Percentiles rank a stretch among this genome's conserved stretches.
Conservation (phyloP, 2,113 vertebrate genomes). For the Crotalus tigris region DNA sequence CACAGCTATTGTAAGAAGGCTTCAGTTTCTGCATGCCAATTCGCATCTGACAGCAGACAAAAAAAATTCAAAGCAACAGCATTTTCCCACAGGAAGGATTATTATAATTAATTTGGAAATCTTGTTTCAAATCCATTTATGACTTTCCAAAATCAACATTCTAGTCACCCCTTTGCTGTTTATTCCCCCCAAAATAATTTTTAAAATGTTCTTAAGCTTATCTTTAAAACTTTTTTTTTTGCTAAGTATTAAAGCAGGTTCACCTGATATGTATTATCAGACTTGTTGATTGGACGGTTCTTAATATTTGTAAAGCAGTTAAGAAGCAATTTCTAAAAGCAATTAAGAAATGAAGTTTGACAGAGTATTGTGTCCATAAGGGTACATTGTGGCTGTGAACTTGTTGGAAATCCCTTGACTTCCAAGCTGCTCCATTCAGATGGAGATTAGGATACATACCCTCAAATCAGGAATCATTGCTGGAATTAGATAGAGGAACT, state of each 20-base stretch:
- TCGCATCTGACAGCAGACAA: neutral
- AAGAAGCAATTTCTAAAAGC: neutral
- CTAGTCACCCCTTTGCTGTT: neutral
- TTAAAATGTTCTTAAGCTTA: neutral
- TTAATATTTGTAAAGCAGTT: neutral
- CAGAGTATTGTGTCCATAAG: neutral
- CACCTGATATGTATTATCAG: neutral
- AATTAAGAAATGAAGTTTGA: neutral
- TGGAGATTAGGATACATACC: neutral
- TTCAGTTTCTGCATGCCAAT: neutral
- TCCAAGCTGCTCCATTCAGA: neutral
- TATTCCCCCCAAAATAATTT: neutral
- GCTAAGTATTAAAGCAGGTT: neutral
- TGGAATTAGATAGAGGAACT: neutral
- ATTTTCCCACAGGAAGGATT: neutral
- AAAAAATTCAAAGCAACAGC: neutral
- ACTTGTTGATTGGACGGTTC: neutral
- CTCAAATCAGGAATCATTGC: neutral
- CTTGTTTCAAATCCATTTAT: neutral
- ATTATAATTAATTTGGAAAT: neutral
- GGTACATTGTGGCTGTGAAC: no score
- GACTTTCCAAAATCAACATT: neutral
- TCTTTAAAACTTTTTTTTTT: neutral
- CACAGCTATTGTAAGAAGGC: neutral
- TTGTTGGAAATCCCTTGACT: no score